Evolutionary conservation across 1,140 invertebrate genomes (phyloP).

Genomic region (Rhopalosiphum maidis): DNA sequence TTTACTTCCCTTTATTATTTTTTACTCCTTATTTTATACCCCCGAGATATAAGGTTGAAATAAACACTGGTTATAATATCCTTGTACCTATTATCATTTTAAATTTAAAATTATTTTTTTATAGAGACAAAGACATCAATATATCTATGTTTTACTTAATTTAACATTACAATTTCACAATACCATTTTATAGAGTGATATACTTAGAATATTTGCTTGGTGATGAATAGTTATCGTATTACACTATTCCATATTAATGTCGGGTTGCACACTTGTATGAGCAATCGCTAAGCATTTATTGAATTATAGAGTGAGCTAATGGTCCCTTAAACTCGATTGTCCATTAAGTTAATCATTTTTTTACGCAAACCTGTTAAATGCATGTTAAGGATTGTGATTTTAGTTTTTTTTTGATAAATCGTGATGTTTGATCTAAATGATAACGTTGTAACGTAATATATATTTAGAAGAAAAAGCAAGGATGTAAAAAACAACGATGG

Average conservation of each 20-base stretch:
- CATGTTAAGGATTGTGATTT: too few relatives aligned
- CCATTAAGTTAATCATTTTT: not conserved
- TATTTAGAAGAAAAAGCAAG: not conserved
- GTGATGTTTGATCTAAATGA: not conserved
- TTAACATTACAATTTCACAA: not conserved
- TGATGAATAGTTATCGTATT: not conserved
- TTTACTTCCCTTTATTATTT: too few relatives aligned
- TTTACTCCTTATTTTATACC: too few relatives aligned
- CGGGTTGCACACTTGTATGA: not conserved
- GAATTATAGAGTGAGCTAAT: not conserved
- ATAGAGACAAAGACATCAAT: not conserved
- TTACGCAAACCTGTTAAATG: too few relatives aligned
- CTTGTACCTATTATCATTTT: not conserved
- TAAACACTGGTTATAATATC: not conserved
- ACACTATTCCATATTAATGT: not conserved
- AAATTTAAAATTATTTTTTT: not conserved
- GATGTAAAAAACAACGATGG: not conserved
- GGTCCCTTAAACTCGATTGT: too few relatives aligned
- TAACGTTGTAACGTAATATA: not conserved
- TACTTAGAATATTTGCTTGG: not conserved
- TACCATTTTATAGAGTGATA: too few relatives aligned
- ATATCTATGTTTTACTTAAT: not conserved
- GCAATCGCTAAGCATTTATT: not conserved
- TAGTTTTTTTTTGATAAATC: not conserved
- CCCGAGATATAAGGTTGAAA: too few relatives aligned